Evolutionary conservation across 2,797 vertebrate species (phyloP).

Genomic region (Lagodon rhomboides): DNA sequence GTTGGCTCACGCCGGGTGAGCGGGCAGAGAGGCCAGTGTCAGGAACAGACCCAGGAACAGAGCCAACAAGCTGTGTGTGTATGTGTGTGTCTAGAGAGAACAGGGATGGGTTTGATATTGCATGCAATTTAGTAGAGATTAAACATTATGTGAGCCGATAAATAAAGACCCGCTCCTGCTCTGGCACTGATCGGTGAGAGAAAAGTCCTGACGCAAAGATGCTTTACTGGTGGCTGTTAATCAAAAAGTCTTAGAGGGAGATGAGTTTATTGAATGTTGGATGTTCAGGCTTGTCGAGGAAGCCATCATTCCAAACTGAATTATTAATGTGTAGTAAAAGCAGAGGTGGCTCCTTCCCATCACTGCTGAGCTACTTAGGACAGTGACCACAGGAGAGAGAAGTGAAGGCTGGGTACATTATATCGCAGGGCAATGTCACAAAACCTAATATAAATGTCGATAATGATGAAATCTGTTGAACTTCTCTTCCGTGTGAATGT

Average conservation of each 20-base stretch:
- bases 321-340: constrained; percentile 62
- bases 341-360: constrained; percentile 22
- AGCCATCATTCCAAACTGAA: constrained; percentile 46
- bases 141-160: too few relatives aligned
- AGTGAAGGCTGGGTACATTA: background rate
- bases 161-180: background rate
- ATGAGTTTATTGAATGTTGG: constrained; percentile 26
- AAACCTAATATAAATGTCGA: too few relatives aligned
- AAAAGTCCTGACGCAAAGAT: background rate
- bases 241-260: background rate
- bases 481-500: background rate
- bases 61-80: constrained; percentile 7
- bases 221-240: background rate
- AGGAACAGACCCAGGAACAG: constrained; percentile 20
- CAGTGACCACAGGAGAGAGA: constrained; percentile 38
- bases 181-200: background rate
- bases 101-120: background rate
- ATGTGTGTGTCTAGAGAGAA: background rate
- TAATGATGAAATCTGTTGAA: background rate
- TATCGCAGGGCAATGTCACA: too few relatives aligned
- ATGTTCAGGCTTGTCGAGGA: constrained; percentile 44
- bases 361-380: constrained; percentile 17
- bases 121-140: background rate
- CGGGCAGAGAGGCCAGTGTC: constrained; percentile 34
- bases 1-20: constrained; percentile 24